Evolutionary conservation across 2,888 invertebrate species (phyloP).

Genomic region (Thereva unica): DNA sequence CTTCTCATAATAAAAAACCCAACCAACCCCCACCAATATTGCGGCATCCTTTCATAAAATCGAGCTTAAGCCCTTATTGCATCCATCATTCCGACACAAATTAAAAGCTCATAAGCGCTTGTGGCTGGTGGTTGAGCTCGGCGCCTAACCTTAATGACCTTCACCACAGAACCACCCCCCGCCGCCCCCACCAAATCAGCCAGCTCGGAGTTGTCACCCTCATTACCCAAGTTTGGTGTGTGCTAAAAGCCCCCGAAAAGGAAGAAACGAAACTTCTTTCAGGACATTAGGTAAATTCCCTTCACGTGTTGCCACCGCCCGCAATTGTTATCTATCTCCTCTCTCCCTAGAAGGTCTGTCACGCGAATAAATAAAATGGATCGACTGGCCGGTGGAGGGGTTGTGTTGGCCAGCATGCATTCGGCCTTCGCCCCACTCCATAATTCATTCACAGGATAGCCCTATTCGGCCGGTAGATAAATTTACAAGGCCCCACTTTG

Average conservation of each 20-base stretch:
- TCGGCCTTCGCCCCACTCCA: background rate
- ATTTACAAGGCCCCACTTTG: constrained; percentile 6
- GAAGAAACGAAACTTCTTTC: constrained; percentile 7
- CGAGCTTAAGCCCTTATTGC: background rate
- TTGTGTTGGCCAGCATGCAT: constrained; percentile 2
- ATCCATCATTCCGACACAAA: constrained; percentile 24
- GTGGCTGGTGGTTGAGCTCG: no score
- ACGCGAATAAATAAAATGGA: constrained; percentile 31
- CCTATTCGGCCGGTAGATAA: no score
- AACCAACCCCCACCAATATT: background rate
- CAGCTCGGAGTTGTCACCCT: constrained; percentile 4
- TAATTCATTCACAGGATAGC: no score
- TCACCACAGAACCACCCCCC: background rate
- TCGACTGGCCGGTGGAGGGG: background rate
- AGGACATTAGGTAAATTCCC: constrained; percentile 32
- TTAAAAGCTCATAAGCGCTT: constrained; percentile 21
- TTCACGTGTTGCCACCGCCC: constrained; percentile 23
- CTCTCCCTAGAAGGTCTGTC: constrained; percentile 11
- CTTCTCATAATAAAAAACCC: no score
- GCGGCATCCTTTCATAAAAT: background rate
- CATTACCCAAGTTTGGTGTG: constrained; percentile 24
- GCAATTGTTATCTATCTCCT: constrained; percentile 24
- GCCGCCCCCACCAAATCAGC: background rate
- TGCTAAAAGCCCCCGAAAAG: background rate
- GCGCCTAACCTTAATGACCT: no score